Conservation (phyloP, 2,113 vertebrate genomes). For the Cacatua alba region DNA sequence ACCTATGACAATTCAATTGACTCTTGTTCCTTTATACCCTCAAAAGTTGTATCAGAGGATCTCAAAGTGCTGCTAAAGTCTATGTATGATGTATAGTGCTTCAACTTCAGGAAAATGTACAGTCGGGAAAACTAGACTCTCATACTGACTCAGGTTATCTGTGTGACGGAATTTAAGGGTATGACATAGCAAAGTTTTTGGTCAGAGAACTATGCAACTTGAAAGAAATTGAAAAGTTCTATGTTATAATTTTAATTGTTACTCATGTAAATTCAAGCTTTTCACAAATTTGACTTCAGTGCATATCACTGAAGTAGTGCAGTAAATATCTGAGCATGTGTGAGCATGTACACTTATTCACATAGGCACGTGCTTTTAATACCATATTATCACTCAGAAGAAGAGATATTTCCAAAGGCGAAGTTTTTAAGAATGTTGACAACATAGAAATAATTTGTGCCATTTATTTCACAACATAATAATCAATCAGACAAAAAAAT, state of each 20-base stretch:
- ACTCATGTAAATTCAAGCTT: neutral
- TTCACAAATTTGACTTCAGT: neutral
- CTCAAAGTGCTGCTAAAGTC: neutral
- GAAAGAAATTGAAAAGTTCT: neutral
- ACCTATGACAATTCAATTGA: neutral
- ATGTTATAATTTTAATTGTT: neutral
- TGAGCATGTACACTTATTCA: neutral
- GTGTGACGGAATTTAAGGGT: neutral
- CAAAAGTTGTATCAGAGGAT: neutral
- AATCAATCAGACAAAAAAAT: neutral
- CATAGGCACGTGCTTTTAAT: fast-evolving
- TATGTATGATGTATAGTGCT: neutral
- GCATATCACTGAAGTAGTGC: neutral
- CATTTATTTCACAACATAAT: neutral
- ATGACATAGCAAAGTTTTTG: neutral
- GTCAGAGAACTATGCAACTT: neutral
- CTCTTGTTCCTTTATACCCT: neutral
- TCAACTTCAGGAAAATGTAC: neutral
- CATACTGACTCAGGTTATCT: neutral
- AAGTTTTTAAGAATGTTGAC: neutral
- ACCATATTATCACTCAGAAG: neutral
- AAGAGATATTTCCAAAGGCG: neutral
- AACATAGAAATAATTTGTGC: neutral
- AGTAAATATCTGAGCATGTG: neutral
- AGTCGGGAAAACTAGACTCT: neutral